Percentiles rank a stretch among this genome's conserved stretches.
phyloP scores from a whole-genome alignment of 1,140 invertebrate species.

The Dinothrombium tinctorium region DNA sequence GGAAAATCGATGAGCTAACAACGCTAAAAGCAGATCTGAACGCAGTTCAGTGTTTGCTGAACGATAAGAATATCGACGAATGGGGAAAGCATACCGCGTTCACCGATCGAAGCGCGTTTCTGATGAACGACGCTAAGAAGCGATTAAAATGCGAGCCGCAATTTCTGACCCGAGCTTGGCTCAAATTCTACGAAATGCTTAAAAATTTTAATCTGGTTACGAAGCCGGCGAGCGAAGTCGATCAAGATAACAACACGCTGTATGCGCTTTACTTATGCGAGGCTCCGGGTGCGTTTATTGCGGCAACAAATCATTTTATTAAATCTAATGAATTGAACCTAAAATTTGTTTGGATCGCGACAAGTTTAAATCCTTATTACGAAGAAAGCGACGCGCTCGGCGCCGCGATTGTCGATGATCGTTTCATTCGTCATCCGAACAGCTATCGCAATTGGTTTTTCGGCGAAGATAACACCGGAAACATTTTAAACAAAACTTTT shows the following conservation, averaged over 20 bases:
- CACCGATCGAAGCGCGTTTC: slow-evolving; percentile 40
- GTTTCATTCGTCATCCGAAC: slow-evolving; percentile 33
- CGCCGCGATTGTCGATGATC: slow-evolving; percentile 55
- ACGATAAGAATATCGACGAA: slow-evolving; percentile 39
- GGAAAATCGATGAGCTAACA: slow-evolving; percentile 15
- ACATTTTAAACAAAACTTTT: slow-evolving; percentile 43
- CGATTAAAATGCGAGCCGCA: no score
- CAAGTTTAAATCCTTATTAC: slow-evolving; percentile 70
- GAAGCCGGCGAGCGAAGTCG: not conserved
- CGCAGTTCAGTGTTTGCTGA: slow-evolving; percentile 44
- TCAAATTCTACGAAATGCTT: slow-evolving; percentile 78
- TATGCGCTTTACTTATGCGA: slow-evolving; percentile 50
- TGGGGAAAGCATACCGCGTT: slow-evolving; percentile 58
- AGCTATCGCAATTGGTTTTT: slow-evolving; percentile 53
- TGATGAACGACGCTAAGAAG: no score
- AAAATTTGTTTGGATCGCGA: slow-evolving; percentile 43
- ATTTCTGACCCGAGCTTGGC: slow-evolving; percentile 64
- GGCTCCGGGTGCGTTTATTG: slow-evolving; percentile 57
- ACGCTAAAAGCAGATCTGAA: slow-evolving; percentile 45
- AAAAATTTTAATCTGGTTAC: no score
- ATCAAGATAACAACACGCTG: not conserved
- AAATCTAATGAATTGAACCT: slow-evolving; percentile 18
- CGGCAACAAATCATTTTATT: slow-evolving; percentile 65
- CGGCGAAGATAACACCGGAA: slow-evolving; percentile 54
- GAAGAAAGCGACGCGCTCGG: slow-evolving; percentile 44